A percentile compares a stretch with the other conserved stretches of the same genome.
These are phyloP conservation scores for Tenthredo amoena DNA, from an alignment of 2,888 invertebrate genomes.

Conservation along the genomic window DNA sequence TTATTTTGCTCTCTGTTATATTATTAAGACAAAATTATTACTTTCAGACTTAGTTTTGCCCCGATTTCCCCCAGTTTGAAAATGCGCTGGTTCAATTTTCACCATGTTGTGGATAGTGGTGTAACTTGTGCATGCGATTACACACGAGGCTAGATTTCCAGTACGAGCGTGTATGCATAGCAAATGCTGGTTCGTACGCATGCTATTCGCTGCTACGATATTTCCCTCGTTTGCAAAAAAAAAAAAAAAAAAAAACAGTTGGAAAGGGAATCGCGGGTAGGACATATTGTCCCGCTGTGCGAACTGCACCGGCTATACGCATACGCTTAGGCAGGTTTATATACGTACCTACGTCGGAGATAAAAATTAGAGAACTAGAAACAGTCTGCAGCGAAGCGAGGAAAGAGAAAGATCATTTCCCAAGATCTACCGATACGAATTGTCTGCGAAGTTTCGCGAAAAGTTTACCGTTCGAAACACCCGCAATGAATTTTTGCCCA, in stretches of 20 bases:
- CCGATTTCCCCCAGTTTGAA: neutral
- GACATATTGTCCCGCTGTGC: neutral
- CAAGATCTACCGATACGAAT: constrained; percentile 54
- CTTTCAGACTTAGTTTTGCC: too few relatives aligned
- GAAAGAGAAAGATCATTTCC: constrained; percentile 60
- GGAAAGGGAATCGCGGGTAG: neutral
- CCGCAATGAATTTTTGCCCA: constrained; percentile 3
- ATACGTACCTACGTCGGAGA: neutral
- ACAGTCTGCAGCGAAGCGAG: constrained; percentile 44
- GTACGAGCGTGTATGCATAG: neutral
- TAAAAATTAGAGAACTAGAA: neutral
- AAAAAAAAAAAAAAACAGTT: neutral
- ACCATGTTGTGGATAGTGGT: neutral
- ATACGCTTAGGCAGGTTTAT: too few relatives aligned
- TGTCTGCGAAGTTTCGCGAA: constrained; percentile 52
- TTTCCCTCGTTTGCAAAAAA: constrained; percentile 23
- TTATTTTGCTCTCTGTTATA: too few relatives aligned
- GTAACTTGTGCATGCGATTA: neutral
- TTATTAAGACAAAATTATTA: too few relatives aligned
- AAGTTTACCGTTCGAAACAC: neutral
- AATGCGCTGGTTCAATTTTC: neutral
- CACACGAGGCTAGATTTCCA: neutral
- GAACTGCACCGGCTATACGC: too few relatives aligned
- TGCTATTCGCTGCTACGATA: neutral
- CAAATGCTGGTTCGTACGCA: neutral